phyloP scores from a whole-genome alignment of 2,888 invertebrate genomes.

The Seladonia tumulorum region DNA sequence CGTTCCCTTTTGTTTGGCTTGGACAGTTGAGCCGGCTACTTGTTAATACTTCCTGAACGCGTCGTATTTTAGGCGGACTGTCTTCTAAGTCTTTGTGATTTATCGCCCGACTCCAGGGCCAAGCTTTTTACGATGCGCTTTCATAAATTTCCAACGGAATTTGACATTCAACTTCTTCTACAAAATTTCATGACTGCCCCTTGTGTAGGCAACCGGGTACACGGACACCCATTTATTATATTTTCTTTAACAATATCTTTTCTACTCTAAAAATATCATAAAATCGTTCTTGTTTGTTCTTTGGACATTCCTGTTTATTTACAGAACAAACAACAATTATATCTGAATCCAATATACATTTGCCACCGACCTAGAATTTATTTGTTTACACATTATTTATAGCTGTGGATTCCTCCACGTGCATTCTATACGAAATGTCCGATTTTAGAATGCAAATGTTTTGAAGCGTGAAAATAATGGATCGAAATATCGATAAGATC shows the following conservation, averaged over 20 bases:
- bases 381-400: slow-evolving; percentile 1
- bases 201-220: background rate
- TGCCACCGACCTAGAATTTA: background rate
- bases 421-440: too few species aligned
- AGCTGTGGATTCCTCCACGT: background rate
- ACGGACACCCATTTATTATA: background rate
- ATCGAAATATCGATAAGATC: too few species aligned
- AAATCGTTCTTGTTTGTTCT: background rate
- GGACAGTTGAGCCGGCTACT: slow-evolving; percentile 2
- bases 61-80: slow-evolving; percentile 5
- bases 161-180: background rate
- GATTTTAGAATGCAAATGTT: too few species aligned
- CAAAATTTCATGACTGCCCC: background rate
- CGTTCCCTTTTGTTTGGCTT: slow-evolving; percentile 39
- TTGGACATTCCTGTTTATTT: background rate
- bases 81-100: background rate
- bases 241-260: too few species aligned
- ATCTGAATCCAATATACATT: background rate
- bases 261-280: too few species aligned
- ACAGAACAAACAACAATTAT: slow-evolving; percentile 1
- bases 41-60: slow-evolving; percentile 22
- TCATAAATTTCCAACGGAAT: background rate
- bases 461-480: too few species aligned
- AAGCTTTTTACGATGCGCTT: background rate
- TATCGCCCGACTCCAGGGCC: background rate